Percentiles rank a stretch among this genome's conserved stretches.
Conservation (phyloP, 2,888 invertebrate species). For the Abrostola triplasia region DNA sequence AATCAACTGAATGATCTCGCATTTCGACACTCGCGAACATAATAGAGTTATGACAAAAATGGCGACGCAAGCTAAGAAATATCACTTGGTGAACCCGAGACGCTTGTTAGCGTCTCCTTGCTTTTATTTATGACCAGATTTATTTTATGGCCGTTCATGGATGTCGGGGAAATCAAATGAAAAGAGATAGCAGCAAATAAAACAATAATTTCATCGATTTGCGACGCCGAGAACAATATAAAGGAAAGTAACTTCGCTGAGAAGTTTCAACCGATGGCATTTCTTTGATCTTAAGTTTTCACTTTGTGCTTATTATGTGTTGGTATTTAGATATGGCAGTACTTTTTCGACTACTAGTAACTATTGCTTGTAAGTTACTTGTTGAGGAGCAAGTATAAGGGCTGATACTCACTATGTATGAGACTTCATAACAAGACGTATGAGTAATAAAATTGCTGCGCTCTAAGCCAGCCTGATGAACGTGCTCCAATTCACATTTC, state of each 20-base stretch:
- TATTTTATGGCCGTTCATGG: constrained; percentile 85
- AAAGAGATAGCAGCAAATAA: constrained; percentile 67
- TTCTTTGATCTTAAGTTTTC: constrained; percentile 49
- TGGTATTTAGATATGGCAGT: background rate
- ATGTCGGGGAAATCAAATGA: constrained; percentile 77
- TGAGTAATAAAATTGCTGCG: constrained; percentile 30
- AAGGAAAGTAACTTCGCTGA: constrained; percentile 26
- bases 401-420: background rate
- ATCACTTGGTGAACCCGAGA: constrained; percentile 87
- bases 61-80: constrained; percentile 82
- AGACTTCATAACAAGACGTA: background rate
- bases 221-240: constrained; percentile 31
- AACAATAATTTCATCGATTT: constrained; percentile 73
- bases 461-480: constrained; percentile 60
- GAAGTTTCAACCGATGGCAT: constrained; percentile 25
- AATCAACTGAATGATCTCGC: constrained; percentile 79
- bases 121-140: constrained; percentile 88
- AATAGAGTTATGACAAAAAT: constrained; percentile 88
- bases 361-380: background rate
- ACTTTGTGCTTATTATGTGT: constrained; percentile 20
- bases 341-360: background rate
- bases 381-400: background rate
- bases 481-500: constrained; percentile 70
- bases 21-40: constrained; percentile 83
- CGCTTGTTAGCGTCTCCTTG: constrained; percentile 87